Evolutionary conservation across 1,140 invertebrate genomes (phyloP), one percentile per base, ranked within the genome.

Genomic region (Drosophila sproati): DNA sequence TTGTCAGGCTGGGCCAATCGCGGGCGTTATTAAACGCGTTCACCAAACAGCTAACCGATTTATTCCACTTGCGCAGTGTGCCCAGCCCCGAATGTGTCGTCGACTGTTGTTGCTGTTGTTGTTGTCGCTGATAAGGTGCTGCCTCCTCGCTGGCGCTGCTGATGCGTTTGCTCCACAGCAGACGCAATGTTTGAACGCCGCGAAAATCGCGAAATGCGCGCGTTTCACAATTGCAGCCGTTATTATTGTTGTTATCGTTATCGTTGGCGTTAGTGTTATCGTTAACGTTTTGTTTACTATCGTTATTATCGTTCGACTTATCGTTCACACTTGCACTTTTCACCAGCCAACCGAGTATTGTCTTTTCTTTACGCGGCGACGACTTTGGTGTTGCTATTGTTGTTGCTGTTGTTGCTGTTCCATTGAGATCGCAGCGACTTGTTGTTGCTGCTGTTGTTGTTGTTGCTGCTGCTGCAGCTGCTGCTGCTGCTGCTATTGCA

Each of bases 151-250:
- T 88, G 77, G 78, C 90, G 63, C 91, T 88, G 47, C 74, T 80
- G 29, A 92, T 92, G 50, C 91, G 89, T 50, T 88, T 92, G 76
- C 85, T 92, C 91, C 91, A 92, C 55, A 92, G 59, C 61, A 92
- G 43, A 5, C 88, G 82, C 34, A 92, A 48, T 0, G 80, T 92
- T 68, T 92, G 91, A 5, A 92, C 91, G 35, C 91, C 91, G 31
- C 86, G 88, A 75, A 92, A 92, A 29, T 92, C 91, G 52, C 91
- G 91, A 82, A 89, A 82, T 0, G 78, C 77, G 5, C 82, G 80
- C 64, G 85, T 76, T 50, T 86, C 80, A 20, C 79, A 80, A 47
- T 62, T 77, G 59, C 79, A 89, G 59, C 78, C 75, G 41, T 66
- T 77, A 61, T 55, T 71, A 37, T 8, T 50, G 39, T 45, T 67